Base-by-base conservation (phyloP, 2,113 vertebrate genomes). In the Micronisus gabar region DNA sequence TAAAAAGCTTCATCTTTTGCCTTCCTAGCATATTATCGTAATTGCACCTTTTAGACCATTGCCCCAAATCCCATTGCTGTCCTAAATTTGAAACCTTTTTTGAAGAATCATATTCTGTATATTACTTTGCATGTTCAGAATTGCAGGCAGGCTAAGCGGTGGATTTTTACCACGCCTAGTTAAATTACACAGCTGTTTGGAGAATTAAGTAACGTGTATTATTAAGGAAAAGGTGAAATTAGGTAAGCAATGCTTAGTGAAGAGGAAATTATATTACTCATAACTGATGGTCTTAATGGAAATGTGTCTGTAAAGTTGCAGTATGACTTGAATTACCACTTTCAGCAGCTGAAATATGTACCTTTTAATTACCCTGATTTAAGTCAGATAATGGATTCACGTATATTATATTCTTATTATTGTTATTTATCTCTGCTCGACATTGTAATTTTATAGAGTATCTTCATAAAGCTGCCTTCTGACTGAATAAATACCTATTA, bases 1-100 rank as follows among this genome's bases (percentile, higher is more conserved):
- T 90, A 78, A 98, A 97, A 96, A n/a, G 11, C 43, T 74, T 75
- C 22, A 53, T 83, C 72, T 71, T 88, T 83, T 71, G 43, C 62
- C 63, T 85, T 74, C 70, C 47, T 56, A 29, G 65, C 63, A 30
- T 48, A 65, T 75, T 76, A 20, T 11, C 9, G 14, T 68, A 97
- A 94, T 78, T 78, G 78, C 17, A 23, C 26, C 73, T 68, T 76
- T 30, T 23, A 93, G 72, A 78, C 43, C 29, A 0, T 41, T 86
- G 88, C 34, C 81, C 74, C 52, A n/a, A 16, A 52, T 70, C 47
- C 88, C 43, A 9, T 29, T 17, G 53, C 78, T 82, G 53, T 38
- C 73, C 70, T 84, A 71, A 71, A 71, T 73, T 18, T 68, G 72
- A 53, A 89, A 29, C 3, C 3, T 61, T 80, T 61, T 59, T 61